Evolutionary conservation across 2,113 vertebrate genomes (phyloP).

Genomic region (Arothron firmamentum): DNA sequence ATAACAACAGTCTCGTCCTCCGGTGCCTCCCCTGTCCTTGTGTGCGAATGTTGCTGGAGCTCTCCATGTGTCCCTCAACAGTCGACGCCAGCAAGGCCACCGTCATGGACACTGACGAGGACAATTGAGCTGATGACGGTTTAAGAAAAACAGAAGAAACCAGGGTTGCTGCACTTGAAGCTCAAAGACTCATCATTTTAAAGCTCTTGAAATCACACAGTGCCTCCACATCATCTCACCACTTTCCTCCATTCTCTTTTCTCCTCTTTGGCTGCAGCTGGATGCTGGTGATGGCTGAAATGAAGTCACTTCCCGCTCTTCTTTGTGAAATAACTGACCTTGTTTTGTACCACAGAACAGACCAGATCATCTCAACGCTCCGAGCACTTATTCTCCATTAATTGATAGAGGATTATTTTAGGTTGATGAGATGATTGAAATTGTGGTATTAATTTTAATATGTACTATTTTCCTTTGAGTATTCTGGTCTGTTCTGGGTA

Average conservation of each 20-base stretch:
- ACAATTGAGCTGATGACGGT: conserved; percentile 37
- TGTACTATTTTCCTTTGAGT: too few relatives aligned
- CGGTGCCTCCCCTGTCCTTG: neutral
- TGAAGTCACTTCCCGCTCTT: neutral
- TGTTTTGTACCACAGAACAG: neutral
- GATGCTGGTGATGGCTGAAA: conserved; percentile 1
- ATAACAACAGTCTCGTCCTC: conserved; percentile 11
- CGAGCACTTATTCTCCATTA: neutral
- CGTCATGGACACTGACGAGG: neutral
- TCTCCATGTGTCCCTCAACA: conserved; percentile 13
- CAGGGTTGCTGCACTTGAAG: conserved; percentile 48
- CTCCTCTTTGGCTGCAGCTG: neutral
- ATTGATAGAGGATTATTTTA: too few relatives aligned
- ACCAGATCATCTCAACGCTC: neutral
- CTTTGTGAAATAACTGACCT: neutral
- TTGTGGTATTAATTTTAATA: too few relatives aligned
- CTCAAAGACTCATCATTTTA: conserved; percentile 43
- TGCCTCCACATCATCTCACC: conserved; percentile 50
- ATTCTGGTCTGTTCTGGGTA: neutral
- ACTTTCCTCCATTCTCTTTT: neutral
- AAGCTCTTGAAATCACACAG: conserved; percentile 52
- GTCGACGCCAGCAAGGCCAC: neutral
- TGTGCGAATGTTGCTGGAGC: conserved; percentile 6
- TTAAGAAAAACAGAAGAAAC: conserved; percentile 7
- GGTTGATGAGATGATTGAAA: too few relatives aligned